Evolutionary conservation across 2,797 vertebrate genomes (phyloP).

Genomic region (Danionella dracula): DNA sequence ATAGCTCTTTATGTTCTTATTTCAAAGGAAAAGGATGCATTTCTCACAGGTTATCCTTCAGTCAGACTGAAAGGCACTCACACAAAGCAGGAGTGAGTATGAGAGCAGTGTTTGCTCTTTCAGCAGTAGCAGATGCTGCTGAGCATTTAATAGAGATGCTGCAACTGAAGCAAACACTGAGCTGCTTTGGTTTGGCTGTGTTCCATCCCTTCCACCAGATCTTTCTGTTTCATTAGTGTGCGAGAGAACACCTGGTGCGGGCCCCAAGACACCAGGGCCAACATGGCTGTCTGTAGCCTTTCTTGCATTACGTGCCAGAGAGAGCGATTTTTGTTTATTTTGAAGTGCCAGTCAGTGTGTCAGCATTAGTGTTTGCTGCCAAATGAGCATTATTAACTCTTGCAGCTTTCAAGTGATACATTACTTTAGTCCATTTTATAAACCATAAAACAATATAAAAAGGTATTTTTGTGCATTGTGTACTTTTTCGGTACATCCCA

Average conservation of each 20-base stretch:
- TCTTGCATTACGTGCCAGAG: neutral
- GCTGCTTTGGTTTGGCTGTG: slow-evolving; percentile 58
- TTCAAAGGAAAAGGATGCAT: neutral
- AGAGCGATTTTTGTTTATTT: too few species aligned
- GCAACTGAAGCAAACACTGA: slow-evolving; percentile 61
- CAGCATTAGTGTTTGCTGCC: too few species aligned
- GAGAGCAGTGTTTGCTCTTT: slow-evolving; percentile 45
- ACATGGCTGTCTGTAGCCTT: slow-evolving; percentile 19
- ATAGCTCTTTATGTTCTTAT: too few species aligned
- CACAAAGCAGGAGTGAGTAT: slow-evolving; percentile 30
- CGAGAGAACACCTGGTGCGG: slow-evolving; percentile 61
- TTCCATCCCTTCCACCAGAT: slow-evolving; percentile 49
- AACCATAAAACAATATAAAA: too few species aligned
- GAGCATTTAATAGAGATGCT: slow-evolving; percentile 72
- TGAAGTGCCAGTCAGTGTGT: too few species aligned
- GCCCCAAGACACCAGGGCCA: slow-evolving; percentile 44
- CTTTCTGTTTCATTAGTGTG: slow-evolving; percentile 62
- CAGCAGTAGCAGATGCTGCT: slow-evolving; percentile 66
- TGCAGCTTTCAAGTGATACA: too few species aligned
- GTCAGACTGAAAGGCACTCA: slow-evolving; percentile 13
- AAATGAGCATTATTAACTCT: too few species aligned
- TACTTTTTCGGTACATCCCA: too few species aligned
- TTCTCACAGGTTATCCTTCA: slow-evolving; percentile 5
- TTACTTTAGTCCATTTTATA: too few species aligned
- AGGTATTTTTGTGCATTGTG: too few species aligned